Conservation (phyloP, 1,140 invertebrate species). For the Drosophila truncata region DNA sequence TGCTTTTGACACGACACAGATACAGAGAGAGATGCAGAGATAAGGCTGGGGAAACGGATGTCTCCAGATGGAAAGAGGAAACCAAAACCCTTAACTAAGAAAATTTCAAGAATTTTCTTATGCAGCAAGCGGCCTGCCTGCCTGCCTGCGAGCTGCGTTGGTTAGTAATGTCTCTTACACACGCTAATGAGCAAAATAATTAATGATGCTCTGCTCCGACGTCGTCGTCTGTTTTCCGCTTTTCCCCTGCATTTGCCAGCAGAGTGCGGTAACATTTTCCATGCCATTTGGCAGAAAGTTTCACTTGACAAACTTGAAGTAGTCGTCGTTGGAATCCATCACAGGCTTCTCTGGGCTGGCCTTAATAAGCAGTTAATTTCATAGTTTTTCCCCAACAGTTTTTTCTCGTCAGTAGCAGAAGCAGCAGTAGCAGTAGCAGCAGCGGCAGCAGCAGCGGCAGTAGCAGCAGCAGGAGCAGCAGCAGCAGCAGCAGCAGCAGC, state of each 20-base stretch:
- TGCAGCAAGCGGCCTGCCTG: slow-evolving; percentile 6
- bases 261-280: slow-evolving; percentile 68
- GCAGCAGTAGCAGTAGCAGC: too few species aligned
- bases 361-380: slow-evolving; percentile 82
- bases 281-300: slow-evolving; percentile 81
- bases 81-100: slow-evolving; percentile 43
- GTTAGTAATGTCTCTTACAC: slow-evolving; percentile 55
- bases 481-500: slow-evolving; percentile 5
- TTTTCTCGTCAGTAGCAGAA: slow-evolving; percentile 13
- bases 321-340: slow-evolving; percentile 41
- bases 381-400: slow-evolving; percentile 59
- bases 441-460: neutral
- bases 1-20: slow-evolving; percentile 71
- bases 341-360: slow-evolving; percentile 40
- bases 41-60: slow-evolving; percentile 21
- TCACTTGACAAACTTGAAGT: slow-evolving; percentile 78
- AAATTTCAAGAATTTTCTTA: slow-evolving; percentile 55
- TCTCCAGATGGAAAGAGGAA: slow-evolving; percentile 26
- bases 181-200: slow-evolving; percentile 82
- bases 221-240: slow-evolving; percentile 21
- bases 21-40: slow-evolving; percentile 16
- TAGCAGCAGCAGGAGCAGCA: slow-evolving; percentile 4
- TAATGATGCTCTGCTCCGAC: slow-evolving; percentile 68
- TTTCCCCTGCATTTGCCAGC: slow-evolving; percentile 5
- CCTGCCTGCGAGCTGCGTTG: slow-evolving; percentile 22